Conservation (phyloP, 2,888 invertebrate species). For the Ophraella communa region DNA sequence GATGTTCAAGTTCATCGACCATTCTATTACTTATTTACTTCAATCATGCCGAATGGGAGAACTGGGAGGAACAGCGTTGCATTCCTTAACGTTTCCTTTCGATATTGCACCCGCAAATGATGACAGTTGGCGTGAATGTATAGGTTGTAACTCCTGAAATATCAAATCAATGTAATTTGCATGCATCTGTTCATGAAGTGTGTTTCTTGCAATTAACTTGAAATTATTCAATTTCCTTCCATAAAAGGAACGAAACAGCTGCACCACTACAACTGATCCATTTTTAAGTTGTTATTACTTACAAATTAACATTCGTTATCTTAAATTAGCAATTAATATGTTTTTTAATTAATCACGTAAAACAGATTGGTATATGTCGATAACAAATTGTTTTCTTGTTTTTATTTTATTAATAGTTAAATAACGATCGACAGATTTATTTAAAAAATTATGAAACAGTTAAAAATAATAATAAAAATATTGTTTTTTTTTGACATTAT, state of each 20-base stretch:
- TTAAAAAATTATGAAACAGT: too few relatives aligned
- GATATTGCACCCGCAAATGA: constrained; percentile 10
- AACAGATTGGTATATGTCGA: too few relatives aligned
- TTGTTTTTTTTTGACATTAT: too few relatives aligned
- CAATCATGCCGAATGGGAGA: constrained; percentile 17
- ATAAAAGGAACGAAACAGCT: not conserved
- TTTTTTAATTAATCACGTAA: too few relatives aligned
- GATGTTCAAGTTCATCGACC: too few relatives aligned
- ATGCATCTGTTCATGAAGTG: not conserved
- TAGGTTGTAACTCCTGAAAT: not conserved
- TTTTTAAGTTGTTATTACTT: too few relatives aligned
- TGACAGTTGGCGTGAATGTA: not conserved
- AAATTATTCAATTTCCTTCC: not conserved
- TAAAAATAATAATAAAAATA: too few relatives aligned
- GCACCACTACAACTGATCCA: too few relatives aligned
- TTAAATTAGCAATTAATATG: not conserved
- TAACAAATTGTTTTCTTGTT: too few relatives aligned
- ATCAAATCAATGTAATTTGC: not conserved
- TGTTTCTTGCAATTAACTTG: not conserved
- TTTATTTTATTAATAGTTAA: too few relatives aligned
- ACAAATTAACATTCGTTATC: not conserved
- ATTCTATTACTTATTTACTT: not conserved
- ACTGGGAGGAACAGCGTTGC: not conserved
- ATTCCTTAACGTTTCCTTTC: constrained; percentile 28
- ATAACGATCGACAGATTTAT: too few relatives aligned